Base-by-base conservation (phyloP, 2,888 invertebrate species). In the Idaea dimidiata region DNA sequence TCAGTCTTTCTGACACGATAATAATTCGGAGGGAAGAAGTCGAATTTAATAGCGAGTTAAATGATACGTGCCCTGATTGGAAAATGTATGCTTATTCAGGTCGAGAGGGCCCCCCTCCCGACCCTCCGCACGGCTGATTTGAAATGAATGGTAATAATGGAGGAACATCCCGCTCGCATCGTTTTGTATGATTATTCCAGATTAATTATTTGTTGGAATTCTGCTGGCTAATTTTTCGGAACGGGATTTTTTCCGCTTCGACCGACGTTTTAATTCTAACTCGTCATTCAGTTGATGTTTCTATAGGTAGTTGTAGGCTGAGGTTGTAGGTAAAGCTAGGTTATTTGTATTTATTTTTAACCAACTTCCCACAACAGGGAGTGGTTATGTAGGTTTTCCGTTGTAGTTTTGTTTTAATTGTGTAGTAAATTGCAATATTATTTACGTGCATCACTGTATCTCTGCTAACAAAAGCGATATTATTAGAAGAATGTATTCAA, bases 101-200 rank as follows among this genome's bases (percentile, higher is more conserved):
- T 87, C 89, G 89, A 81, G 79, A 83, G 80, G 78, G 78, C 81
- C 77, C 69, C 80, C 83, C 82, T 80, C 83, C 82, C 83, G 71
- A 76, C 82, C 86, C 87, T 84, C 84, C 85, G 86, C 85, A 88
- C 88, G 92, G 88, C 87, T 90, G 91, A 89, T 91, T 91, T 91
- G 87, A 91, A 92, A 91, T 91, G 92, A 92, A 91, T 92, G 91
- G 89, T 87, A 91, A 92, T 92, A 91, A 91, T 91, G 89, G 83
- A 86, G 82, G 83, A 81, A 85, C 86, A 89, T 89, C 89, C 90
- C 88, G 84, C 86, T 88, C 88, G 86, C 88, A 87, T 89, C 91
- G 91, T 92, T 91, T 91, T 88, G 91, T 91, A 91, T 92, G 91
- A 92, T 92, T 91, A 92, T 91, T 91, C 91, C 89, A 88, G 91